Evolutionary conservation across 2,888 invertebrate species (phyloP).

Genomic region (Heteromurus nitidus): DNA sequence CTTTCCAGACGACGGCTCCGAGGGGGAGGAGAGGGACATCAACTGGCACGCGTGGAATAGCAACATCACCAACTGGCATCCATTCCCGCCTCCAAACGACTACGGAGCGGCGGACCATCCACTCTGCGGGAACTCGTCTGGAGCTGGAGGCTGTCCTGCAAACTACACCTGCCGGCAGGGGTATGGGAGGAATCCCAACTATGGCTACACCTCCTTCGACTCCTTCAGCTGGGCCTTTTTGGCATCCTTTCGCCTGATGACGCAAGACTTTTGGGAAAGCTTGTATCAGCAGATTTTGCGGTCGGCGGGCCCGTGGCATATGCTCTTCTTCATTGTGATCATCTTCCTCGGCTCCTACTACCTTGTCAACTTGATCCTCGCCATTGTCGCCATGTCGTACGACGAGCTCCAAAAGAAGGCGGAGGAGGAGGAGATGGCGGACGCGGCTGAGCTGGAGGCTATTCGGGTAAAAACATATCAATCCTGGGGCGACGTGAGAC

Average conservation of each 20-base stretch:
- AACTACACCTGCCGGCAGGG: no score
- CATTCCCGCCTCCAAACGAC: conserved; percentile 14
- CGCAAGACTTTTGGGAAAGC: no score
- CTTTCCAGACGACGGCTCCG: conserved; percentile 83
- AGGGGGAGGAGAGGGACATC: conserved; percentile 5
- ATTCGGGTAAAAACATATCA: conserved; percentile 80
- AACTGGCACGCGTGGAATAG: conserved; percentile 50
- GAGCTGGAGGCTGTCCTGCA: no score
- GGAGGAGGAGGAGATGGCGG: conserved; percentile 88
- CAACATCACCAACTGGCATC: conserved; percentile 35
- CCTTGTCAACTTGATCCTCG: conserved; percentile 98
- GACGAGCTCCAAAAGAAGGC: conserved; percentile 99
- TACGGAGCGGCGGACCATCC: conserved; percentile 79
- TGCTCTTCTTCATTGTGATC: conserved; percentile 98
- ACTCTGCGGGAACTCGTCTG: conserved; percentile 93
- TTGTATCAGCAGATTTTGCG: conserved; percentile 89
- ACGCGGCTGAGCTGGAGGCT: conserved; percentile 93
- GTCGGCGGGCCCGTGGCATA: conserved; percentile 97
- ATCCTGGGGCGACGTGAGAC: not conserved
- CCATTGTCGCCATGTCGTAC: conserved; percentile 99
- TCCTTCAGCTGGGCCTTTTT: no score
- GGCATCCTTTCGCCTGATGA: no score
- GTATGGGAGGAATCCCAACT: no score
- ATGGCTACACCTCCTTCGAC: no score
- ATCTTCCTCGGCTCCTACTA: conserved; percentile 99